Conservation (phyloP, 2,113 vertebrate genomes). For the Andinoacara biseriatus region DNA sequence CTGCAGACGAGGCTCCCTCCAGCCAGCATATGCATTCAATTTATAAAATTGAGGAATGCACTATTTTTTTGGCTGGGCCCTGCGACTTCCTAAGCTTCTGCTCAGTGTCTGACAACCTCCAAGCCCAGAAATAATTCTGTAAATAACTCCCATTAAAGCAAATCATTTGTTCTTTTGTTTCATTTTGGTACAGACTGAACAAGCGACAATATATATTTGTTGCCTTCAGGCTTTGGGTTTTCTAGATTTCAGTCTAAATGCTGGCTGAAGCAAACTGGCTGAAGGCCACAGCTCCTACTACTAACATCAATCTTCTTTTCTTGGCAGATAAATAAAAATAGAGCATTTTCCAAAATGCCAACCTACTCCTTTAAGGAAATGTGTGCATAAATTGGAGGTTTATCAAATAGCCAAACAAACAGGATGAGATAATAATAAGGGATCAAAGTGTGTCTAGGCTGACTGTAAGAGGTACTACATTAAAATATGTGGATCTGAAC, state of each 20-base stretch:
- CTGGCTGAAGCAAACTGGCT: neutral
- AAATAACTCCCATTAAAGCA: neutral
- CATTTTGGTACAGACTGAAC: neutral
- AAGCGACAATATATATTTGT: neutral
- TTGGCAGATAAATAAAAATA: neutral
- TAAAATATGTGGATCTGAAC: neutral
- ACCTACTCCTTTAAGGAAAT: neutral
- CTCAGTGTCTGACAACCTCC: neutral
- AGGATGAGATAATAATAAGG: too few relatives aligned
- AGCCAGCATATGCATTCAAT: neutral
- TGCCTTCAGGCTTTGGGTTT: neutral
- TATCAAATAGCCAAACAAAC: too few relatives aligned
- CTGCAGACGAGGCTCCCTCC: neutral
- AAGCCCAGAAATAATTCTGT: neutral
- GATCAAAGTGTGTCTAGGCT: too few relatives aligned
- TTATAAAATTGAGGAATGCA: neutral
- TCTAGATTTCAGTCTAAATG: neutral
- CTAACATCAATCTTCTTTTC: neutral
- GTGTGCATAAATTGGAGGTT: too few relatives aligned
- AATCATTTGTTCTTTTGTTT: neutral
- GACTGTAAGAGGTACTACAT: neutral
- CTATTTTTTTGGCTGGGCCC: neutral
- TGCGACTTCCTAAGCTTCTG: neutral
- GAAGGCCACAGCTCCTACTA: neutral
- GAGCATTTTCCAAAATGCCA: neutral